Percentiles rank a stretch among this genome's conserved stretches.
These are phyloP conservation scores for Narcine bancroftii DNA, from an alignment of 2,113 vertebrate genomes.

Conservation along the genomic window DNA sequence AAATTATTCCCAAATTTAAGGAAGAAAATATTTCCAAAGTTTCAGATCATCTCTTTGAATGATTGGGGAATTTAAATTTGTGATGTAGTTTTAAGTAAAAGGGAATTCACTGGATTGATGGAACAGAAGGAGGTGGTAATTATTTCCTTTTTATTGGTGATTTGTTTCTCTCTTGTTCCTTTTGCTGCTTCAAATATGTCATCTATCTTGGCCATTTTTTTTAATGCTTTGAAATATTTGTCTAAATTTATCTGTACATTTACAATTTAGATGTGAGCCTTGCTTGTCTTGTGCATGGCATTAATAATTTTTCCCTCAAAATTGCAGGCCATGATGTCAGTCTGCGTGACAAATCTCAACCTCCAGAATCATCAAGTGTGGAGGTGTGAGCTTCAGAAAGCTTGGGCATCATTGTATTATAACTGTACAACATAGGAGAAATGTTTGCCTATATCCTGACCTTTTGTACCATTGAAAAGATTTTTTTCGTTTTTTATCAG, in stretches of 20 bases:
- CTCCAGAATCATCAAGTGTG: conserved; percentile 25
- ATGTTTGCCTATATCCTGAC: conserved; percentile 34
- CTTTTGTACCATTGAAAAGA: conserved; percentile 36
- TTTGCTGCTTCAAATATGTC: background rate
- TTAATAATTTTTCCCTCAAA: background rate
- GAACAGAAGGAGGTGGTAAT: background rate
- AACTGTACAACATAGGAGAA: conserved; percentile 36
- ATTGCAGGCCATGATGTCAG: conserved; percentile 27
- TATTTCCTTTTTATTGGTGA: background rate
- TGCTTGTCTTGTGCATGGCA: background rate
- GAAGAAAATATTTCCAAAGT: background rate
- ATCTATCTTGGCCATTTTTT: background rate
- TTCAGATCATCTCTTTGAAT: background rate
- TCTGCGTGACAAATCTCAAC: conserved; percentile 27
- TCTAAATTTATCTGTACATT: background rate
- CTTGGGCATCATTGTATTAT: conserved; percentile 35
- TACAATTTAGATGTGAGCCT: background rate
- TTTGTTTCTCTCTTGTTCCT: background rate
- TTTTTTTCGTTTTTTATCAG: conserved; percentile 17
- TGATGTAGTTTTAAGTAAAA: background rate
- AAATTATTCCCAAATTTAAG: background rate
- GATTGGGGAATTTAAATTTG: background rate
- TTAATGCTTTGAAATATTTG: background rate
- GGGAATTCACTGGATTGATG: background rate
- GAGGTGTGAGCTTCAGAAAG: conserved; percentile 32